Evolutionary conservation across 2,113 vertebrate species (phyloP), one percentile per base, ranked within the genome.

Genomic region (Neomonachus schauinslandi): DNA sequence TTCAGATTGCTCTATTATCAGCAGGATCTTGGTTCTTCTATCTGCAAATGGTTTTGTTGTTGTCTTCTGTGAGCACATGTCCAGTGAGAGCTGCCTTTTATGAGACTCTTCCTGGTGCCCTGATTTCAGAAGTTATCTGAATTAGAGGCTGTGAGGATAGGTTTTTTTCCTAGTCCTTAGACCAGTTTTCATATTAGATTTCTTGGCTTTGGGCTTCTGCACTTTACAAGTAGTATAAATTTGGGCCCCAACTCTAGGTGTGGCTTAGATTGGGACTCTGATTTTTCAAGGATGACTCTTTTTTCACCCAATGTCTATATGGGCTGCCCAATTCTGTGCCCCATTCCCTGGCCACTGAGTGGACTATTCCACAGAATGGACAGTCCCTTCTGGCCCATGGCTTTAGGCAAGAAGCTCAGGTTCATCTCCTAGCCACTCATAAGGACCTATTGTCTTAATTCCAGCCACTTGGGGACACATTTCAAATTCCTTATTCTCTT

Each of bases 231-330:
- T 19, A 24, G 7, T 31, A 11, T 55, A 42, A 89, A n/a, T 86
- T 42, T 88, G 61, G 57, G 33, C 9, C 9, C 24, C 15, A 19
- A 2, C 0, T 3, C 18, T 16, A 19, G 3, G 36, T 65, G n/a
- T 46, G 36, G 12, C 28, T 91, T 33, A 86, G 69, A 15, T 31
- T 51, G 6, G 90, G 91, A 74, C 33, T 92, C 61, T 76, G 26
- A 53, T 51, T 92, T 98, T 91, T 94, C 39, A 94, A 46, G 36
- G 42, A 95, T 72, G 46, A 80, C 9, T 74, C 28, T 79, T 49
- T 55, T 90, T 80, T 77, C 11, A 36, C 5, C 61, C 31, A 39
- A 22, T 87, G 42, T 19, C 18, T 28, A 33, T 1, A 36, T 13
- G 51, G 7, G 67, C 11, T 61, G 55, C 53, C 57, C 33, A 82